phyloP scores from a whole-genome alignment of 1,140 invertebrate genomes.

The Musca domestica region DNA sequence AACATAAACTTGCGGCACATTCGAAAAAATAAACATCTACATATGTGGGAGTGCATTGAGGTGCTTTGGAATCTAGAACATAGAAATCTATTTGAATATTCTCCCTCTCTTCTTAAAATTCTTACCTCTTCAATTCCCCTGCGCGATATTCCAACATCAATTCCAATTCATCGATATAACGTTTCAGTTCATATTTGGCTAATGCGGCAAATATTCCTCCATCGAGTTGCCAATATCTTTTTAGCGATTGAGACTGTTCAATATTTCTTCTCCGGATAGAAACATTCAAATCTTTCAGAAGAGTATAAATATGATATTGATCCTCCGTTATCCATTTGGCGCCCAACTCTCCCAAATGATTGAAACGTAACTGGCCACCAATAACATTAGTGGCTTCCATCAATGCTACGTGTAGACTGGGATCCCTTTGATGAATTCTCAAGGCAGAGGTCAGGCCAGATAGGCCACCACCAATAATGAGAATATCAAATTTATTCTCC shows the following conservation, averaged over 20 bases:
- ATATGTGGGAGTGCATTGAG: constrained; percentile 41
- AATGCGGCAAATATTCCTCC: constrained; percentile 29
- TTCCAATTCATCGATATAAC: constrained; percentile 43
- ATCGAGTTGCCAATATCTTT: constrained; percentile 44
- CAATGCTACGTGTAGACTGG: constrained; percentile 42
- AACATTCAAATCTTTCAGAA: constrained; percentile 35
- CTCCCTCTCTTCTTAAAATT: background rate
- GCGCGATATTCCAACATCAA: constrained; percentile 34
- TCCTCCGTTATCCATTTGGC: constrained; percentile 31
- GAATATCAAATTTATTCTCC: constrained; percentile 38
- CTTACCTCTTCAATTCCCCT: constrained; percentile 33
- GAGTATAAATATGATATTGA: constrained; percentile 35
- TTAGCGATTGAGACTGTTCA: background rate
- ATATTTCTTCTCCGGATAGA: background rate
- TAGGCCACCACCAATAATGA: constrained; percentile 53
- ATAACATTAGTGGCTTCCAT: constrained; percentile 42
- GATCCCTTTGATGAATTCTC: constrained; percentile 44
- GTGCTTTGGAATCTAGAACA: background rate
- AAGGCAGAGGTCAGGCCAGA: constrained; percentile 51
- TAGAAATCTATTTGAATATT: background rate
- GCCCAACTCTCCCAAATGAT: constrained; percentile 23
- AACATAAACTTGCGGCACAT: constrained; percentile 41
- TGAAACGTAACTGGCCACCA: constrained; percentile 36
- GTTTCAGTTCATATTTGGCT: constrained; percentile 39
- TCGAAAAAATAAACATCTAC: constrained; percentile 37